Evolutionary conservation across 2,888 invertebrate species (phyloP).

Genomic region (Dione juno): DNA sequence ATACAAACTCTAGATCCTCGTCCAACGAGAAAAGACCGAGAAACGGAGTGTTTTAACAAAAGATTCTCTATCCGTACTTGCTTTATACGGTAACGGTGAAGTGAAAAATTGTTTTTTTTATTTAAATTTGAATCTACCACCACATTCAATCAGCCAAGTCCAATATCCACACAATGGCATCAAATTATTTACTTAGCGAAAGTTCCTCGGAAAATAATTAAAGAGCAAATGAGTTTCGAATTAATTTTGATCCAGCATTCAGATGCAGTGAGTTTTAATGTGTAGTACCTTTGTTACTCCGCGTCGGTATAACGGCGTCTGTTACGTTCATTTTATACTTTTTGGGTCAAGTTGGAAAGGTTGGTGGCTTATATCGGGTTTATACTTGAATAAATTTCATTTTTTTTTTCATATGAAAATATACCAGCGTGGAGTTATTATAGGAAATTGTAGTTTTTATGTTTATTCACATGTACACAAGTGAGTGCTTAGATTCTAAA

Average conservation of each 20-base stretch:
- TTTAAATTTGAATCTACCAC: background rate
- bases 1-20: too few relatives aligned
- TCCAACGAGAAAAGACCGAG: too few relatives aligned
- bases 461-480: too few relatives aligned
- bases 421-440: too few relatives aligned
- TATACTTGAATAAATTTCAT: background rate
- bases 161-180: background rate
- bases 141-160: background rate
- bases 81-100: too few relatives aligned
- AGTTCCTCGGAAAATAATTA: slow-evolving; percentile 50
- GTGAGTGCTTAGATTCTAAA: too few relatives aligned
- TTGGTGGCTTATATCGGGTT: slow-evolving; percentile 9
- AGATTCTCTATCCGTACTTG: background rate
- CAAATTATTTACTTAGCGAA: slow-evolving; percentile 44
- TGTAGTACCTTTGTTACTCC: slow-evolving; percentile 44
- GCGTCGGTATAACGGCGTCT: slow-evolving; percentile 33
- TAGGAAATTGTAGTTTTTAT: too few relatives aligned
- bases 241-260: slow-evolving; percentile 51
- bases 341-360: slow-evolving; percentile 41
- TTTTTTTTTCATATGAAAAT: background rate
- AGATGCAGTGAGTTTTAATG: slow-evolving; percentile 43
- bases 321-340: slow-evolving; percentile 40
- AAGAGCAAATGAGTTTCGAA: slow-evolving; percentile 50
- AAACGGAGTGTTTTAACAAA: background rate
- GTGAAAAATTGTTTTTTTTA: background rate